Evolutionary conservation across 1,140 invertebrate species (phyloP), one percentile per base, ranked within the genome.

Genomic region (Ridgeia piscesae): DNA sequence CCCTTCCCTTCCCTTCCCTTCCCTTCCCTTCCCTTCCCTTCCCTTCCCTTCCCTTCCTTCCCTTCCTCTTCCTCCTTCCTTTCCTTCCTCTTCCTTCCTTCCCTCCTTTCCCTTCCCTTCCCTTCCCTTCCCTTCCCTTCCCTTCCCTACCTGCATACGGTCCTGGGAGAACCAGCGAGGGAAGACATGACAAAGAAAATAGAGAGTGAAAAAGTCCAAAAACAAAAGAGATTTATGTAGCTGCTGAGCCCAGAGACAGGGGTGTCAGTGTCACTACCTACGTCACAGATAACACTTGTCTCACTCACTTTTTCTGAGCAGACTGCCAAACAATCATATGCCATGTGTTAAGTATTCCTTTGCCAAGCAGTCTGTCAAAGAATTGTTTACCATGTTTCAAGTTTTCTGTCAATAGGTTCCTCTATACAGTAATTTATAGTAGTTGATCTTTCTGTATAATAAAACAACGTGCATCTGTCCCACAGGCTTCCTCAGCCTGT

Each of bases 401-500:
- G 27, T 77, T 21, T 77, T 77, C 0, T 31, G 2, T 77, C 17
- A 77, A 0, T 77, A 21, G 14, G 27, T 77, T 77, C 11, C 58
- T 21, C 17, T 21, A 31, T 77, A 21, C 11, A 14, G 58, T 31
- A 17, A 14, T 77, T 27, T 77, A 77, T 42, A 42, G 27, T 77
- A 31, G 27, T 77, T 77, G 58, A 31, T 77, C 58, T 77, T 17
- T 77, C 58, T 77, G 58, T 77, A 77, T 77, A 77, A 27, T 77
- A 77, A 77, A 77, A 17, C 58, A 42, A 11, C 27, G 58, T 77
- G 17, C 27, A 21, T 77, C 27, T 77, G 6, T 35, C 35, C 89
- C 34, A 33, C 91, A 97, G 97, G 98, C 92, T 99, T 99, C 94
- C 97, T 98, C 34, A 98, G 98, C 94, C 96, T 99, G 91, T 94